Percentiles rank a stretch among this genome's conserved stretches.
phyloP scores from a whole-genome alignment of 2,888 invertebrate species.

The Nasonovia ribisnigri region DNA sequence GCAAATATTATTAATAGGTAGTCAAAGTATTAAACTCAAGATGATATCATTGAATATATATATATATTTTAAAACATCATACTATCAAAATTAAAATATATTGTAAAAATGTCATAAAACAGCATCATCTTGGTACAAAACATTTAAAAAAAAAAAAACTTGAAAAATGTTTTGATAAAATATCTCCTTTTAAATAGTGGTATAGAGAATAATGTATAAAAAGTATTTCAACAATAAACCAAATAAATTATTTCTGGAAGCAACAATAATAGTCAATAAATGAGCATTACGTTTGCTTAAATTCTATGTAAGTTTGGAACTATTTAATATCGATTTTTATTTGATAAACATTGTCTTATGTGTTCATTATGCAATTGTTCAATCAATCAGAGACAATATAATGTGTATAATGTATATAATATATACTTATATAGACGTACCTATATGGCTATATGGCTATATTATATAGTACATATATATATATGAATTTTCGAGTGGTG shows the following conservation, averaged over 20 bases:
- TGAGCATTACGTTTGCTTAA: slow-evolving; percentile 7
- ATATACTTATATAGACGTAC: background rate
- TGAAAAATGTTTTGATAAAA: background rate
- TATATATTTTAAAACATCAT: background rate
- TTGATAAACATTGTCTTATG: slow-evolving; percentile 5
- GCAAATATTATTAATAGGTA: background rate
- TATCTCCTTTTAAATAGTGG: background rate
- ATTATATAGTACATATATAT: background rate
- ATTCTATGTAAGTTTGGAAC: background rate
- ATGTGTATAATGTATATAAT: background rate
- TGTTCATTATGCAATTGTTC: background rate
- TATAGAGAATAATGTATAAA: background rate
- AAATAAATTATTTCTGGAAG: background rate
- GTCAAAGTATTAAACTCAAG: background rate
- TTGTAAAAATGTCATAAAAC: background rate
- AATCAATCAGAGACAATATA: background rate
- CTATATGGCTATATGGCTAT: background rate
- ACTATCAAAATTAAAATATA: background rate
- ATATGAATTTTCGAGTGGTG: background rate
- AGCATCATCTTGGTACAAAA: background rate
- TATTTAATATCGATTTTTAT: background rate
- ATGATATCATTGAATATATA: background rate
- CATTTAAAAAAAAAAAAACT: background rate
- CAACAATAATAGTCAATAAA: background rate
- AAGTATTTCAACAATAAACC: background rate